Conservation (phyloP, 2,888 invertebrate species). For the Drosophila tripunctata region DNA sequence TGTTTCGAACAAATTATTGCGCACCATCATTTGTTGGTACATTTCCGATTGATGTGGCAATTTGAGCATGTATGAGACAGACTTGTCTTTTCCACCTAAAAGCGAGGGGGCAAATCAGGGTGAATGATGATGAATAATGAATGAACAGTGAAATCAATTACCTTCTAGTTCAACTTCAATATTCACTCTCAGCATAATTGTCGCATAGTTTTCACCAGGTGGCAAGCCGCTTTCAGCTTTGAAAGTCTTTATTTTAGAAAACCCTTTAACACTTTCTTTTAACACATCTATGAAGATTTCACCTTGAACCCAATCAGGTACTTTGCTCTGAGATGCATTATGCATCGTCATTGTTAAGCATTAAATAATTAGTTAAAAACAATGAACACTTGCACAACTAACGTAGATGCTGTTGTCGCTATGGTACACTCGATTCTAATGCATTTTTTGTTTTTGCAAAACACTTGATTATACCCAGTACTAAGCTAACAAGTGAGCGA, state of each 20-base stretch:
- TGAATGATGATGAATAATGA: constrained; percentile 2
- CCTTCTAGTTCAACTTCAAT: constrained; percentile 72
- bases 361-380: not conserved
- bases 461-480: not conserved
- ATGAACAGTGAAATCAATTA: constrained; percentile 20
- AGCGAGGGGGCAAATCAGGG: not conserved
- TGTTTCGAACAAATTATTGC: constrained; percentile 62
- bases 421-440: constrained; percentile 1
- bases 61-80: constrained; percentile 65
- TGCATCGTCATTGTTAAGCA: constrained; percentile 12
- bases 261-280: constrained; percentile 26
- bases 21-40: constrained; percentile 43
- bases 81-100: constrained; percentile 32
- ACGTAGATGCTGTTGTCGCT: not conserved
- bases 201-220: constrained; percentile 80
- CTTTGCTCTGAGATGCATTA: constrained; percentile 10
- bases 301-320: constrained; percentile 45
- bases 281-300: constrained; percentile 40
- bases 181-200: constrained; percentile 71
- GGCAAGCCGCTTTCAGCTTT: constrained; percentile 51
- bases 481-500: not conserved
- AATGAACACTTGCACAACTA: not conserved
- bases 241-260: constrained; percentile 44
- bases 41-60: constrained; percentile 47
- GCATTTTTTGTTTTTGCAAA: not conserved